A percentile compares a stretch with the other conserved stretches of the same genome.
These are phyloP conservation scores for Heliornis fulica DNA, from an alignment of 2,113 vertebrate genomes.

Conservation along the genomic window DNA sequence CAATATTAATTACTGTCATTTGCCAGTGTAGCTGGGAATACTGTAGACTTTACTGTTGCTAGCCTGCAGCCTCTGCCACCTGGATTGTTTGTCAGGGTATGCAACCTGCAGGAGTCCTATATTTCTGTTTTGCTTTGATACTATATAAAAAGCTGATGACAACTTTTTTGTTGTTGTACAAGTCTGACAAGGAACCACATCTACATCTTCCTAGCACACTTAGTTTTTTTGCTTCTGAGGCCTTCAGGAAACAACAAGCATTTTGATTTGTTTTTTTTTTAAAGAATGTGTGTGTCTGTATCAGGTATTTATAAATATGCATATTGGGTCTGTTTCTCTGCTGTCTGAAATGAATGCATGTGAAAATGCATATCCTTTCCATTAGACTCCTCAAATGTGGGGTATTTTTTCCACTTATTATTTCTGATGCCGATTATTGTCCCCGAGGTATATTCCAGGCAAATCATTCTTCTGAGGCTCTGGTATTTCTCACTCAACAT, in stretches of 20 bases:
- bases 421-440: background rate
- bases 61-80: background rate
- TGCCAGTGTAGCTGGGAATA: background rate
- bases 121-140: background rate
- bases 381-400: background rate
- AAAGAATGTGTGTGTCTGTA: background rate
- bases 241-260: background rate
- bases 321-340: background rate
- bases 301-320: background rate
- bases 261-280: background rate
- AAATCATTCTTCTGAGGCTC: background rate
- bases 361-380: background rate
- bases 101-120: background rate
- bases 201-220: background rate
- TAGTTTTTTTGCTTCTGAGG: background rate
- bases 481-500: background rate
- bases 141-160: background rate
- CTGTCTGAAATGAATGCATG: background rate
- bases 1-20: background rate
- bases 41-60: background rate
- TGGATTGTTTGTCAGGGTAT: background rate
- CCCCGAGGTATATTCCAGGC: background rate
- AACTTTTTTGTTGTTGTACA: background rate
- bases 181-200: background rate
- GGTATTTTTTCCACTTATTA: background rate